Conservation (phyloP, 2,113 vertebrate genomes). For the Oryzias woworae region DNA sequence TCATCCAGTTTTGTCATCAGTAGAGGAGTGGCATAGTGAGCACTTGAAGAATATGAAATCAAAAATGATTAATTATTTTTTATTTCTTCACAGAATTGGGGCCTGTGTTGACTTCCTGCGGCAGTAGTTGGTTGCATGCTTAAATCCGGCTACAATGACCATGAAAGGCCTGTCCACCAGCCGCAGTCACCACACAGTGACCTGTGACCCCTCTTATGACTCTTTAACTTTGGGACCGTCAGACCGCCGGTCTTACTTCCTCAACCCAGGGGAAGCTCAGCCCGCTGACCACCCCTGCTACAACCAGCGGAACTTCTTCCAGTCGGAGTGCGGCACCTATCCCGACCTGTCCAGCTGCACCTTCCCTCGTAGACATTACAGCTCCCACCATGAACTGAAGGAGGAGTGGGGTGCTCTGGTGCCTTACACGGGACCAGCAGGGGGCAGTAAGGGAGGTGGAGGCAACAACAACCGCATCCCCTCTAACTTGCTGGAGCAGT, state of each 20-base stretch:
- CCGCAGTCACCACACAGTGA: conserved; percentile 88
- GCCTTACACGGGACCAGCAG: conserved; percentile 78
- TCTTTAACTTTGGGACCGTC: conserved; percentile 85
- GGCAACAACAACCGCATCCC: conserved; percentile 70
- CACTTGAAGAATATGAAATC: conserved; percentile 40
- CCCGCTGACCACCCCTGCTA: conserved; percentile 80
- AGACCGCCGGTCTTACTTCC: conserved; percentile 86
- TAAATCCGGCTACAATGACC: conserved; percentile 68
- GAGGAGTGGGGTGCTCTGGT: conserved; percentile 85
- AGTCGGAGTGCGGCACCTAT: conserved; percentile 84
- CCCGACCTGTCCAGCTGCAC: conserved; percentile 95
- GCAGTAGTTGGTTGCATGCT: conserved; percentile 53
- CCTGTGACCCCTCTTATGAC: conserved; percentile 84
- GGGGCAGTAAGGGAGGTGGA: conserved; percentile 40
- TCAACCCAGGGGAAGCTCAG: conserved; percentile 81
- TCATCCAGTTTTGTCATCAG: conserved; percentile 33
- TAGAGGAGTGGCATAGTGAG: conserved; percentile 28
- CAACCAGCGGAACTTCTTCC: conserved; percentile 80
- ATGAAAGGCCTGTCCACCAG: conserved; percentile 96
- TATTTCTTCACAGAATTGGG: conserved; percentile 46
- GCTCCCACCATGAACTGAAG: conserved; percentile 84
- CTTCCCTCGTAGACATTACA: conserved; percentile 94
- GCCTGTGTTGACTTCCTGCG: conserved; percentile 50
- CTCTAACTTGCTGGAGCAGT: conserved; percentile 90
- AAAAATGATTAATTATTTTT: conserved; percentile 5